Base-by-base conservation (phyloP, 1,140 invertebrate genomes). In the Drosophila sucinea region DNA sequence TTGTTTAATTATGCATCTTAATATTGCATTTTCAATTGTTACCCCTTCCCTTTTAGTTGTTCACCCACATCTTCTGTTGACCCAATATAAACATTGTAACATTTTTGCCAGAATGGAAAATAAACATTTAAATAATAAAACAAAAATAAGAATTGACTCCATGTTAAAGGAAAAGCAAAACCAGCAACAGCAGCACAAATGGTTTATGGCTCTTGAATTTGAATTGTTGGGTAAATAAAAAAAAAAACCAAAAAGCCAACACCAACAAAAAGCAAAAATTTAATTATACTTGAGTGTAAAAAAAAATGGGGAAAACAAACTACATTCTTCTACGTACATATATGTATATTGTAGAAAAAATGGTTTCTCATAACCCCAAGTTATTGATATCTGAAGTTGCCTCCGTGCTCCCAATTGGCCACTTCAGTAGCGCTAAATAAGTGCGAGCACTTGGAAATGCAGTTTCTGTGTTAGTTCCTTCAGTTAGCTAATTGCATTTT, bases 11-110 rank as follows among this genome's bases (percentile, higher is more conserved):
- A 51, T 51, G 44, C 44, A 51, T 51, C 44, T 51, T 27, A 51
- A 51, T 51, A 51, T 51, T 51, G 44, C 44, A 51, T 51, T 51
- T 51, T 1, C 44, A 51, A 51, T 51, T 27, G 44, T 8, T 7
- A 7, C 2, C 25, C 27, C 44, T 25, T 25, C 44, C 3, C 44
- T 25, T 25, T 47, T 1, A 3, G 2, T 23, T 25, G 44, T 25
- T 25, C 63, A 47, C 56, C 65, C 33, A 29, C 38, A 10, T 70
- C 64, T 11, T 40, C 44, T 76, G 63, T 85, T 85, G 66, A 63
- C 32, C 60, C 78, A 85, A 81, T 75, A 85, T 86, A 86, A 86
- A 86, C 83, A 79, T 66, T 86, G 72, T 77, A 76, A 82, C 54
- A 79, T 70, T 73, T 70, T 75, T 40, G 71, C 76, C 75, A 73